These are phyloP conservation scores for Choristoneura rosaceana DNA, from an alignment of 2,888 invertebrate genomes.

Conservation along the genomic window DNA sequence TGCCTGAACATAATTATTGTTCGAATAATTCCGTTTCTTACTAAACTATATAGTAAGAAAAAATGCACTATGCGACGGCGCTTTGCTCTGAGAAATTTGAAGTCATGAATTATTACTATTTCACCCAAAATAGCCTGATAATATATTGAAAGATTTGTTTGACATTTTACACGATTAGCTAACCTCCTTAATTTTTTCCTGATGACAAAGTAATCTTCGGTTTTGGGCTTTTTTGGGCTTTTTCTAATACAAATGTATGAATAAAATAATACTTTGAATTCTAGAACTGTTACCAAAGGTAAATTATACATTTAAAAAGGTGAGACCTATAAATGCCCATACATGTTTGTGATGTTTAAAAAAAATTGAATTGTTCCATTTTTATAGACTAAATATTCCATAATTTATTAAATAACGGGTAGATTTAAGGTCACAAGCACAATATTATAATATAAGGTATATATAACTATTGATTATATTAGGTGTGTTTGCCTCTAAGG, in stretches of 20 bases:
- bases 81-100: too few species aligned
- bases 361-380: constrained; percentile 23
- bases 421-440: constrained; percentile 37
- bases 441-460: constrained; percentile 24
- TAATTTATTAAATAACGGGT: constrained; percentile 20
- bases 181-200: not conserved
- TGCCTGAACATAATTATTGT: not conserved
- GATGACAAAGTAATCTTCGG: not conserved
- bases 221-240: constrained; percentile 8
- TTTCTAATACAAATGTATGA: constrained; percentile 14
- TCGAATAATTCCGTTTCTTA: too few species aligned
- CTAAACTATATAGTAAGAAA: too few species aligned
- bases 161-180: not conserved
- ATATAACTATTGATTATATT: constrained; percentile 6
- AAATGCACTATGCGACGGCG: too few species aligned
- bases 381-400: constrained; percentile 13
- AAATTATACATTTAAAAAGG: constrained; percentile 29
- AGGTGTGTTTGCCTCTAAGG: not conserved
- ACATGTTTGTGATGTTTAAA: constrained; percentile 13
- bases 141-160: too few species aligned
- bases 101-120: too few species aligned
- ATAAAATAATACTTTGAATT: not conserved
- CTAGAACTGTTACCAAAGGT: constrained; percentile 36
- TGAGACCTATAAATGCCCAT: constrained; percentile 23
- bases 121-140: too few species aligned